Evolutionary conservation across 2,888 invertebrate species (phyloP).

Genomic region (Cephus sareptanus): DNA sequence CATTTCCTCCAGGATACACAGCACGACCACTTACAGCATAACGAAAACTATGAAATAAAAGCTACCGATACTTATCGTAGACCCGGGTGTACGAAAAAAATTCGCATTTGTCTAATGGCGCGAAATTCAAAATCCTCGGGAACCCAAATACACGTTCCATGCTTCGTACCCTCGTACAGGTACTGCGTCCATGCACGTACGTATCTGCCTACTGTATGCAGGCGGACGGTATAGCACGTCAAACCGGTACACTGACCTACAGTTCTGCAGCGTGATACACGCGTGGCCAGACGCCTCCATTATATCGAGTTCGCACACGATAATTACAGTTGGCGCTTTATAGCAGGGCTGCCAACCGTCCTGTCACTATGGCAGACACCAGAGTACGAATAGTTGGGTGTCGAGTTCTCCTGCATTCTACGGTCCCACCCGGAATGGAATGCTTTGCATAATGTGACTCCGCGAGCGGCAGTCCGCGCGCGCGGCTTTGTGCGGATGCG

Average conservation of each 20-base stretch:
- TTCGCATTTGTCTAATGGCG: no score
- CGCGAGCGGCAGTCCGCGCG: constrained; percentile 35
- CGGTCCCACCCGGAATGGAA: constrained; percentile 49
- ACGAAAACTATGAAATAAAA: no score
- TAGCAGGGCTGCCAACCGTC: not conserved
- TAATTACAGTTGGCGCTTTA: constrained; percentile 39
- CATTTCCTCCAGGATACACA: not conserved
- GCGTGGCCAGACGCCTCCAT: constrained; percentile 44
- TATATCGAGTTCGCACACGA: constrained; percentile 46
- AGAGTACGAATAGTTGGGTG: constrained; percentile 47
- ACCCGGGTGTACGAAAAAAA: no score
- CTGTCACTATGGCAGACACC: constrained; percentile 1
- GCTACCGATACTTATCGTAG: no score
- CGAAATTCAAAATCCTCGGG: no score
- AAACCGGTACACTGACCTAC: constrained; percentile 52
- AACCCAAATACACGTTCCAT: no score
- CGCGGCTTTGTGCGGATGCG: constrained; percentile 43
- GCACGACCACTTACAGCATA: not conserved
- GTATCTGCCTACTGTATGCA: no score
- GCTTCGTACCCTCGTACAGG: no score
- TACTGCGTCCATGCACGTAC: no score
- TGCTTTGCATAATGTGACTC: constrained; percentile 58
- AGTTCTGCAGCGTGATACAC: constrained; percentile 36
- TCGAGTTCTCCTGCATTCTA: constrained; percentile 51
- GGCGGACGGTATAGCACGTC: constrained; percentile 24